phyloP scores from a whole-genome alignment of 2,888 invertebrate genomes.

The Palloptera scutellata region DNA sequence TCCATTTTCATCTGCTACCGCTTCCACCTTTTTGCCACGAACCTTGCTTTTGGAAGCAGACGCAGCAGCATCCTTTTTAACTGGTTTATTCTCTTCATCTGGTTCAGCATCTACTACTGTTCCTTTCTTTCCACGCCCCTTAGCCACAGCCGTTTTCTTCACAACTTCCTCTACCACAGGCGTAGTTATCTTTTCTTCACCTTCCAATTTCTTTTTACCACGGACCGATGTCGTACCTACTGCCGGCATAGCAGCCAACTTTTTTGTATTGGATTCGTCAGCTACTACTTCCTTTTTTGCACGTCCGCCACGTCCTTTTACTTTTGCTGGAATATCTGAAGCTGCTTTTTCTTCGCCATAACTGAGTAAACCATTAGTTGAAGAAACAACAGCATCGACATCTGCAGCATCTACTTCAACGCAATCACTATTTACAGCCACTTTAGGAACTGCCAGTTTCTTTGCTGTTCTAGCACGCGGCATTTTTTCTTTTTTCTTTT shows the following conservation, averaged over 20 bases:
- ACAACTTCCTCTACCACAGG: background rate
- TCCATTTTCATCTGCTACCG: background rate
- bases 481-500: too few species aligned
- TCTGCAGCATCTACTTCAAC: too few species aligned
- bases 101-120: background rate
- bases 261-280: background rate
- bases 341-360: constrained; percentile 10
- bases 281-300: background rate
- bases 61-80: too few species aligned
- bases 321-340: constrained; percentile 2
- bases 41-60: too few species aligned
- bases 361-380: constrained; percentile 22
- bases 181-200: background rate
- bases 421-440: too few species aligned
- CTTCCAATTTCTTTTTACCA: constrained; percentile 5
- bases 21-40: too few species aligned
- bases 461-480: too few species aligned
- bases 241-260: background rate
- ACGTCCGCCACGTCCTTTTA: constrained; percentile 19
- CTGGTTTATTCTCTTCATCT: too few species aligned
- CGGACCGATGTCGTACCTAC: background rate
- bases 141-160: background rate
- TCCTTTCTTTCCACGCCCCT: constrained; percentile 2
- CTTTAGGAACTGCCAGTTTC: too few species aligned
- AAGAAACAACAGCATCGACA: constrained; percentile 13